These are phyloP conservation scores for Aegotheles bennettii DNA, from an alignment of 2,113 vertebrate genomes.

Conservation along the genomic window DNA sequence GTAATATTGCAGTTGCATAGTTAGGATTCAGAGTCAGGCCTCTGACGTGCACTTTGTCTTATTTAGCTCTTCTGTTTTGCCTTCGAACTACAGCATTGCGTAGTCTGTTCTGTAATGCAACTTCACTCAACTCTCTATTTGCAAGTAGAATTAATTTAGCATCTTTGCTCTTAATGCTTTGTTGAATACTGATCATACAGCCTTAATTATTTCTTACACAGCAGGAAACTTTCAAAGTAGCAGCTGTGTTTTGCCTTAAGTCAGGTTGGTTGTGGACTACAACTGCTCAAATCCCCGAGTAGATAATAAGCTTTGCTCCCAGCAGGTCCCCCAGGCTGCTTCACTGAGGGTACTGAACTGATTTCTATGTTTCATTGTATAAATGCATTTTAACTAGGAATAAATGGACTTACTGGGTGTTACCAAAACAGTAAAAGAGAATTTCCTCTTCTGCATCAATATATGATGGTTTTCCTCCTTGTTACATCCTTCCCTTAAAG, in stretches of 20 bases:
- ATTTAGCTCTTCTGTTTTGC: not conserved
- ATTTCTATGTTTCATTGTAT: not conserved
- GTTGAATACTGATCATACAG: not conserved
- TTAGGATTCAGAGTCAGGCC: not conserved
- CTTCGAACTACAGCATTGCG: not conserved
- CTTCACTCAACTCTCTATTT: not conserved
- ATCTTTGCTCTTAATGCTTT: not conserved
- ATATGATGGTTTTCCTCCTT: not conserved
- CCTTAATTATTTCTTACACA: slow-evolving; percentile 62
- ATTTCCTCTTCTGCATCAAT: not conserved
- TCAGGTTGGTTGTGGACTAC: slow-evolving; percentile 26
- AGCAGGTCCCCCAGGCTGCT: not conserved
- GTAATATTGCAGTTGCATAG: not conserved
- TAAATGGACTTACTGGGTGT: not conserved
- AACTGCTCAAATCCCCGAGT: slow-evolving; percentile 25
- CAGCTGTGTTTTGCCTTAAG: slow-evolving; percentile 59
- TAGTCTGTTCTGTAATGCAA: not conserved
- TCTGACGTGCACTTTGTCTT: not conserved
- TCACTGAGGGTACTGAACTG: fast-evolving
- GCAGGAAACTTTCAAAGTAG: slow-evolving; percentile 51
- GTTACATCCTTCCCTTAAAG: not conserved
- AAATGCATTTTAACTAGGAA: not conserved
- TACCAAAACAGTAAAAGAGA: not conserved
- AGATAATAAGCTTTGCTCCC: slow-evolving; percentile 30
- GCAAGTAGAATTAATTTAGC: not conserved